Evolutionary conservation across 2,797 vertebrate species (phyloP), one percentile per base, ranked within the genome.

Genomic region (Hippopotamyrus pictus): DNA sequence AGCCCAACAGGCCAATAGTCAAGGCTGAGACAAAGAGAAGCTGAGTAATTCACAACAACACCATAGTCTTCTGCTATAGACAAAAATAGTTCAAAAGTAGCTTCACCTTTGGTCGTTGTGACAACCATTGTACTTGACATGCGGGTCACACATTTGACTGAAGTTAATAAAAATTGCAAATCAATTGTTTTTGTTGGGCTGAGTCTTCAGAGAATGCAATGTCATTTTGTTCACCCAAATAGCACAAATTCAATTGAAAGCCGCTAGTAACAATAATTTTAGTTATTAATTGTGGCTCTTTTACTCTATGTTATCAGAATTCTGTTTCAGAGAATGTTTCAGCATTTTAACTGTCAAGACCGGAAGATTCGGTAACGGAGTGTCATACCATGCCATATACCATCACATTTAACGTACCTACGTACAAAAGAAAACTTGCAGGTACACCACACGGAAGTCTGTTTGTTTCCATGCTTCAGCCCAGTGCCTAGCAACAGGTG

Each of bases 401-500:
- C 50, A 11, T 37, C 29, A 41, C 86, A 57, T 59, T 83, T n/a
- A 46, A 65, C 19, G 59, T 11, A 90, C 83, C 88, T 79, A 17
- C 6, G 41, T 22, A 51, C 25, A 79, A 44, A 79, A 85, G 12
- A 29, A 29, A 51, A 29, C 44, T 19, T 1, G 86, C 89, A 89
- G 91, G 89, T 89, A 62, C 48, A 22, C 22, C 57, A 44, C 87
- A 86, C 44, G n/a, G 86, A 91, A 90, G 79, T 84, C 87, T 22
- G 88, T 93, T 92, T 93, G 91, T 93, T 92, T 91, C 86, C 65
- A 50, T 88, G 87, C 89, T 48, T 33, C 19, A 22, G 37, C 33
- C 83, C 5, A 84, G 89, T 73, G 87, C 92, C 87, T 89, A 89
- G 92, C 89, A 90, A 91, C 91, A 19, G 53, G 19, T 88, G 69